Conservation (phyloP, 1,140 invertebrate genomes). For the Hestina assimilis region DNA sequence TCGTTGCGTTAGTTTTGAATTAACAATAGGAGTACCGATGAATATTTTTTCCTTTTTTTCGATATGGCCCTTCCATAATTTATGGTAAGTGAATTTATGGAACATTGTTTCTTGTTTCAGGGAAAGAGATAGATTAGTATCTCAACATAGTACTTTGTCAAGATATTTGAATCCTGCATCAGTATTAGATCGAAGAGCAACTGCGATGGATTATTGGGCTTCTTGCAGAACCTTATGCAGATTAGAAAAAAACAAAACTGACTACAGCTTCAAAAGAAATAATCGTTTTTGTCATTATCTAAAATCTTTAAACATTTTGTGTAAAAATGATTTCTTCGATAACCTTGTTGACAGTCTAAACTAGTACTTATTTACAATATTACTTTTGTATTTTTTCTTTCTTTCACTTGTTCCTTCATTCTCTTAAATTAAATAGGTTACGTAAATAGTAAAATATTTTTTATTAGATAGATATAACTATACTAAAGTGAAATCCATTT, state of each 20-base stretch:
- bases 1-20: too few relatives aligned
- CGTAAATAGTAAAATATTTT: background rate
- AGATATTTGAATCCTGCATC: slow-evolving; percentile 47
- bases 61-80: too few relatives aligned
- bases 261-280: slow-evolving; percentile 72
- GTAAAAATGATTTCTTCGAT: slow-evolving; percentile 68
- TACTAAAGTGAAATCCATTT: background rate
- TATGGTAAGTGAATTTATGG: background rate
- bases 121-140: slow-evolving; percentile 43
- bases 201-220: slow-evolving; percentile 79
- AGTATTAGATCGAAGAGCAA: slow-evolving; percentile 53
- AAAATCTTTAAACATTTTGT: slow-evolving; percentile 58
- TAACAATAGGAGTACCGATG: too few relatives aligned
- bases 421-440: background rate
- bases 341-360: slow-evolving; percentile 55
- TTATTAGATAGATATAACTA: background rate
- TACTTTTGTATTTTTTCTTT: background rate
- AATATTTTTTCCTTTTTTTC: too few relatives aligned
- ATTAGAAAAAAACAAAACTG: slow-evolving; percentile 76
- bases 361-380: background rate
- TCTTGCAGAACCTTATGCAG: slow-evolving; percentile 79
- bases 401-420: background rate
- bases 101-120: slow-evolving; percentile 38
- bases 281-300: slow-evolving; percentile 83
- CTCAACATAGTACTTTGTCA: slow-evolving; percentile 51